Evolutionary conservation across 2,113 vertebrate genomes (phyloP), one percentile per base, ranked within the genome.

Genomic region (Zosterops pallidus): DNA sequence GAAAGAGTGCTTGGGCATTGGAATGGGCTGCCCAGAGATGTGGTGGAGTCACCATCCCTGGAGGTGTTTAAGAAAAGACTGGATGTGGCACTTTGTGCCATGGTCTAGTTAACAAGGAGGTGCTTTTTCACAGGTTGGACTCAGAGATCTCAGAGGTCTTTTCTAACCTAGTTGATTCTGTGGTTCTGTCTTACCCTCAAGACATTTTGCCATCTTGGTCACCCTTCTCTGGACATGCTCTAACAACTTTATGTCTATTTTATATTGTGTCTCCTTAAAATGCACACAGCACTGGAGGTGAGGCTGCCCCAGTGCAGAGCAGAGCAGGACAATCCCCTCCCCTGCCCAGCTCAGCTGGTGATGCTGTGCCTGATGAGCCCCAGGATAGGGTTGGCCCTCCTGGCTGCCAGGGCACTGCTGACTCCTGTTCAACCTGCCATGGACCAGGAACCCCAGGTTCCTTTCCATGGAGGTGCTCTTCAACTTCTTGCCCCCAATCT

Each of bases 281-380:
- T 6, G 37, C 9, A 1, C 22, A 1, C 6, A 14, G 22, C 8
- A 16, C 42, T 63, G 0, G 0, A 56, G 24, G 15, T 68, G 59
- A n/a, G 33, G 52, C 4, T 0, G 1, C 7, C 22, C 14, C 72
- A 74, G 49, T 0, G 2, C 29, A 63, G 33, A 53, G 16, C 9
- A 44, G 19, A 49, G 63, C 2, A 0, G 72, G 26, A 50, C 33
- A 42, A 23, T 29, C 23, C 11, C 11, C 29, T 57, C n/a, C 26
- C n/a, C n/a, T n/a, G n/a, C n/a, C n/a, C n/a, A n/a, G n/a, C n/a
- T n/a, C n/a, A n/a, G n/a, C 44, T 84, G 21, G 6, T 0, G 0
- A 33, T 44, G 37, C 29, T 72, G 35, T 24, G 9, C 21, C 33
- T 78, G 71, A 18, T 62, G 44, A 11, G 0, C 26, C 5, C 22